Conservation (phyloP, 2,113 vertebrate genomes). For the Onychorhynchus coronatus region DNA sequence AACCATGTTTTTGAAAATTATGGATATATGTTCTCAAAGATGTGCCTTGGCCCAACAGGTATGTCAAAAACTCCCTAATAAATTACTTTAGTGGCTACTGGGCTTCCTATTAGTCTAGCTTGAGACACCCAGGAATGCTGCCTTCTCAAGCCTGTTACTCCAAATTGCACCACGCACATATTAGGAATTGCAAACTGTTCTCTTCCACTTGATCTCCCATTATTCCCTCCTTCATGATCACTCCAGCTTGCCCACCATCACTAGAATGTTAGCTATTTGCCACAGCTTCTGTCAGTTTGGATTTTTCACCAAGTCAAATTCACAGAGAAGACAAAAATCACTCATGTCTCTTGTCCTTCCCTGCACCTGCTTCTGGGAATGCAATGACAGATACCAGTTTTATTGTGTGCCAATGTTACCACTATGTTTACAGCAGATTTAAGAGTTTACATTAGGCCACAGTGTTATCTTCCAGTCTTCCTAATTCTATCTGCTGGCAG, state of each 20-base stretch:
- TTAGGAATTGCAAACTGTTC: neutral
- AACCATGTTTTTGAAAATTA: neutral
- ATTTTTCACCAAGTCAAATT: neutral
- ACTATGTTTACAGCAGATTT: constrained; percentile 58
- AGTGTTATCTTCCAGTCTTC: constrained; percentile 57
- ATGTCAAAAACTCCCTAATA: neutral
- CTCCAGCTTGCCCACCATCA: neutral
- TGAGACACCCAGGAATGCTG: neutral
- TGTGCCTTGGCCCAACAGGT: neutral
- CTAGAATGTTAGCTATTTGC: neutral
- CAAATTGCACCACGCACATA: fast-evolving
- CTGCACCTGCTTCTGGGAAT: neutral
- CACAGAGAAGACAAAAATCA: neutral
- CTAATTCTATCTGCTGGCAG: constrained; percentile 65
- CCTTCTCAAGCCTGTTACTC: constrained; percentile 1
- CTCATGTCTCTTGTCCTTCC: neutral
- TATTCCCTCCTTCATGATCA: neutral
- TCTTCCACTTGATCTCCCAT: neutral
- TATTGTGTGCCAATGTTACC: neutral
- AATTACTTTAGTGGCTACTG: neutral
- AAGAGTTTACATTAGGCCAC: constrained; percentile 63
- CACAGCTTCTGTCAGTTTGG: neutral
- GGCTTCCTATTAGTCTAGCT: neutral
- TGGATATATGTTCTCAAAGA: neutral
- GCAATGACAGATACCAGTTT: constrained; percentile 18